Evolutionary conservation across 2,113 vertebrate genomes (phyloP).

Genomic region (Pionites leucogaster): DNA sequence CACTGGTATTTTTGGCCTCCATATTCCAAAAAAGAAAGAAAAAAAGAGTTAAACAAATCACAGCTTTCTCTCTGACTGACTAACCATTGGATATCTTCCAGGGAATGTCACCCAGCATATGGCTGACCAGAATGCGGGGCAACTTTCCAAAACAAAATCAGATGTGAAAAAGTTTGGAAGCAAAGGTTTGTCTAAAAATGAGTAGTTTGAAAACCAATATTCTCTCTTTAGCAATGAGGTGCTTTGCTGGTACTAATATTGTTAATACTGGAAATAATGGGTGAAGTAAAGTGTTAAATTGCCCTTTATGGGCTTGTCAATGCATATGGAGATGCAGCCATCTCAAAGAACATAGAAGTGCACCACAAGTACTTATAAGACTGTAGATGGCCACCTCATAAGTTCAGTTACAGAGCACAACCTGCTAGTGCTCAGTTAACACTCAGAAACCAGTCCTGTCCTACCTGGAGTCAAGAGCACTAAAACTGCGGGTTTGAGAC

Average conservation of each 20-base stretch:
- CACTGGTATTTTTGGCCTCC: not conserved
- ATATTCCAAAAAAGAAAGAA: not conserved
- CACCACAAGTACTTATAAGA: not conserved
- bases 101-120: constrained; percentile 41
- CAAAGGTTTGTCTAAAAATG: constrained; percentile 8
- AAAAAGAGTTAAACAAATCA: not conserved
- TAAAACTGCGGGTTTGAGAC: not conserved
- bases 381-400: not conserved
- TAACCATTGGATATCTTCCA: constrained; percentile 30
- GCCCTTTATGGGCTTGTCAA: not conserved
- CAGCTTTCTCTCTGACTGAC: constrained; percentile 21
- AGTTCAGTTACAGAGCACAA: not conserved
- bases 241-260: not conserved
- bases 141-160: constrained; percentile 46
- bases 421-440: not conserved
- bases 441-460: not conserved
- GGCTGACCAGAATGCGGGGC: constrained; percentile 59
- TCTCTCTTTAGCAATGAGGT: not conserved
- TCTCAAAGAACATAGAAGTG: not conserved
- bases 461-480: not conserved
- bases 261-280: not conserved
- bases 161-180: constrained; percentile 10
- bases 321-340: not conserved
- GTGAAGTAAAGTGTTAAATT: not conserved
- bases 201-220: not conserved